Evolutionary conservation across 2,113 vertebrate species (phyloP), one percentile per base, ranked within the genome.

Genomic region (Kryptolebias marmoratus): DNA sequence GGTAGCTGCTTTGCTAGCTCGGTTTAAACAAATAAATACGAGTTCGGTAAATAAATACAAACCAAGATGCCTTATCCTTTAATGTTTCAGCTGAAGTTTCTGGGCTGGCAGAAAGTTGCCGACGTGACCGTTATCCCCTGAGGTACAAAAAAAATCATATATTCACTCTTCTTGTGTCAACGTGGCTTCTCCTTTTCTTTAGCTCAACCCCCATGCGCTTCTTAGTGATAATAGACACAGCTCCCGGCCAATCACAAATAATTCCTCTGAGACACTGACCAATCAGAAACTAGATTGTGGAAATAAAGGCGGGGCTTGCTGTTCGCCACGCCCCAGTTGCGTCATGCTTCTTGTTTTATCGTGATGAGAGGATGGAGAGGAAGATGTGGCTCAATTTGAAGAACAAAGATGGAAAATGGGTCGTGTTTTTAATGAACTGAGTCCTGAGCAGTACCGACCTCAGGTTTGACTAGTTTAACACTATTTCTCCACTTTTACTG

Each of bases 111-210:
- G n/a, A 15, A 2, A 61, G 6, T 0, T 44, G 59, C 30, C 28
- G 52, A 27, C 2, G 71, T 12, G 47, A 66, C 44, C 14, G 44
- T 64, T 22, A 59, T 57, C 42, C 49, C 11, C 36, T 32, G 2
- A 48, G 22, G 30, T 22, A 5, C 36, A 2, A 52, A 39, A 22
- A 49, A 28, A 44, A 15, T 0, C 14, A 8, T 57, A 75, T 73
- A 30, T 22, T 22, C 22, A 5, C 22, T 9, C 54, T 64, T 66
- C 68, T 39, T 6, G 67, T 87, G 90, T 89, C 86, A 93, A 93
- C 92, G 90, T 93, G 92, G 90, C 92, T 93, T 80, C 73, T 76
- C 22, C n/a, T 53, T 68, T n/a, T 58, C 12, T 64, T 42, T 54
- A 4, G 32, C 48, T 53, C 47, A 48, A 16, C 45, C 31, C 61